Evolutionary conservation across 1,140 invertebrate species (phyloP).

Genomic region (Habropoda laboriosa): DNA sequence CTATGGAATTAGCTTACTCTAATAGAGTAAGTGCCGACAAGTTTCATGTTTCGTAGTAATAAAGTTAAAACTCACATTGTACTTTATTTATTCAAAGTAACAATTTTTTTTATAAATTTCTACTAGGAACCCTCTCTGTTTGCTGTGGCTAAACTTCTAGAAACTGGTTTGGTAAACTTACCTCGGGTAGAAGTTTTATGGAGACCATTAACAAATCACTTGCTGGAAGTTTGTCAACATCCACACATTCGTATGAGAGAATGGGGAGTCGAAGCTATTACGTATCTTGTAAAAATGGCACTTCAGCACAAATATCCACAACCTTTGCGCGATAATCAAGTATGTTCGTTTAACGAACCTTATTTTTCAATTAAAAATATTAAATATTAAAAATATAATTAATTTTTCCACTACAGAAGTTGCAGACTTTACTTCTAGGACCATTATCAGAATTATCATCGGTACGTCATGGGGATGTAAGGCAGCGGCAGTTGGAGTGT

Average conservation of each 20-base stretch:
- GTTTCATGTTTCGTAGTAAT: neutral
- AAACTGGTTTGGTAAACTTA: conserved; percentile 98
- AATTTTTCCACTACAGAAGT: conserved; percentile 83
- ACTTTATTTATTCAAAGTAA: neutral
- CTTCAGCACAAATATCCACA: conserved; percentile 93
- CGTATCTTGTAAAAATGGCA: conserved; percentile 96
- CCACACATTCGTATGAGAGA: conserved; percentile 97
- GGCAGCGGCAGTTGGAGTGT: conserved; percentile 97
- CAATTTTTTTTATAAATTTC: conserved; percentile 4
- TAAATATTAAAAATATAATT: neutral
- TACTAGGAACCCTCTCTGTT: conserved; percentile 96
- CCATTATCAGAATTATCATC: conserved; percentile 95
- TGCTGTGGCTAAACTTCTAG: conserved; percentile 97
- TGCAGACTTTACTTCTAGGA: conserved; percentile 92
- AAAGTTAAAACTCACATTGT: neutral
- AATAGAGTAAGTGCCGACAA: conserved; percentile 87
- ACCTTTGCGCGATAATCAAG: conserved; percentile 92
- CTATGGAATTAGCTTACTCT: conserved; percentile 97
- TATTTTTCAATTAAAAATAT: neutral
- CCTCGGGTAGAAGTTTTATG: conserved; percentile 96
- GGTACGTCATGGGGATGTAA: conserved; percentile 95
- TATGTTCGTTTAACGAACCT: conserved; percentile 70
- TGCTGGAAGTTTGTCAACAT: conserved; percentile 97
- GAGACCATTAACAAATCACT: conserved; percentile 97
- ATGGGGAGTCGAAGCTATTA: conserved; percentile 98